These are phyloP conservation scores for Orcinus orca DNA, from an alignment of 2,113 vertebrate species.

Conservation along the genomic window DNA sequence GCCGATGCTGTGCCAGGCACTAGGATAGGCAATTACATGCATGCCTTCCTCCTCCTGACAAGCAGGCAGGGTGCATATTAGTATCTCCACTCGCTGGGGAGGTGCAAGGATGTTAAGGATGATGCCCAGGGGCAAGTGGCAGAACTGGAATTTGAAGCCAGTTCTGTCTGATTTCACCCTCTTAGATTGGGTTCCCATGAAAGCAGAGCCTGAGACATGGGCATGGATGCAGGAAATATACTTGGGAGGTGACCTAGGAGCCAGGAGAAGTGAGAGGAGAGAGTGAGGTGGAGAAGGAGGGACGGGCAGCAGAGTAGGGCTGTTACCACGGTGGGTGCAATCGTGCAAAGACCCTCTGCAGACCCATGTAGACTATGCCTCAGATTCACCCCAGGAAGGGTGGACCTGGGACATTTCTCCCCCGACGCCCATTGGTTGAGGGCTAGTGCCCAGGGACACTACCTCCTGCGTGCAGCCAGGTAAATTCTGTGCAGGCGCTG, in stretches of 20 bases:
- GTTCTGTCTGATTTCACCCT: background rate
- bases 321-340: rapidly evolving
- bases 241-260: background rate
- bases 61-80: background rate
- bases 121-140: background rate
- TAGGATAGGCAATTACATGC: background rate
- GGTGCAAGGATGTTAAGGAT: background rate
- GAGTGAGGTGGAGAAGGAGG: background rate
- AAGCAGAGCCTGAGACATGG: background rate
- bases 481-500: too few species aligned
- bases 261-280: background rate
- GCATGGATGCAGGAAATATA: too few species aligned
- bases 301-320: background rate
- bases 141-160: background rate
- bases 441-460: too few species aligned
- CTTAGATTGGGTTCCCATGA: background rate
- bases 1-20: background rate
- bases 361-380: rapidly evolving
- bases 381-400: background rate
- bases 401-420: background rate
- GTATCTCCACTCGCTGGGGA: background rate
- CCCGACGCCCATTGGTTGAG: rapidly evolving
- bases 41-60: background rate
- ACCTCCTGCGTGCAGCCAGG: rapidly evolving
- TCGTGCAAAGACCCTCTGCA: background rate